Conservation (phyloP, 2,888 invertebrate species). For the Geophilus truncorum region DNA sequence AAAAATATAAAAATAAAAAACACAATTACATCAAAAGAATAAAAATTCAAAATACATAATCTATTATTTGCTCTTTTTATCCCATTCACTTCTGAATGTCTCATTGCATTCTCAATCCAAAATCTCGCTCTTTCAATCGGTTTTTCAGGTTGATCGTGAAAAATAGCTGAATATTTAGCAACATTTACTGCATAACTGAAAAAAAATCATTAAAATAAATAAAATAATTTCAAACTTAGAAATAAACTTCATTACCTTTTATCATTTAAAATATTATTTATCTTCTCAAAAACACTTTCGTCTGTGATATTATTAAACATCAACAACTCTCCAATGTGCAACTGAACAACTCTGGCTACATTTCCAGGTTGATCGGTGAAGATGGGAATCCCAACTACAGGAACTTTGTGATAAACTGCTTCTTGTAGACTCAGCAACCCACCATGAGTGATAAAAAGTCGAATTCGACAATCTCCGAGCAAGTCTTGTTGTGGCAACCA, state of each 20-base stretch:
- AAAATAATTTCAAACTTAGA: background rate
- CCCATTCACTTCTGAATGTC: background rate
- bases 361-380: background rate
- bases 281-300: background rate
- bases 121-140: background rate
- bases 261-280: background rate
- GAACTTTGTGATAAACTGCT: background rate
- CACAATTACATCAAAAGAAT: background rate
- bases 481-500: slow-evolving; percentile 14
- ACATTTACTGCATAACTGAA: background rate
- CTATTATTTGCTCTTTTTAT: background rate
- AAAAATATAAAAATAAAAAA: no score
- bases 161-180: background rate
- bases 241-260: background rate
- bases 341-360: background rate
- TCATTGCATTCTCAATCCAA: background rate
- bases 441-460: background rate
- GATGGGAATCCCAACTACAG: background rate
- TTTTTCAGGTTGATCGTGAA: background rate
- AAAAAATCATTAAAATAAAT: background rate
- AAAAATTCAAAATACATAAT: background rate
- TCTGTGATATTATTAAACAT: background rate
- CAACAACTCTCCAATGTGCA: background rate
- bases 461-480: background rate
- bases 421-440: background rate